Base-by-base conservation (phyloP, 1,140 invertebrate species). In the Drosophila subobscura region DNA sequence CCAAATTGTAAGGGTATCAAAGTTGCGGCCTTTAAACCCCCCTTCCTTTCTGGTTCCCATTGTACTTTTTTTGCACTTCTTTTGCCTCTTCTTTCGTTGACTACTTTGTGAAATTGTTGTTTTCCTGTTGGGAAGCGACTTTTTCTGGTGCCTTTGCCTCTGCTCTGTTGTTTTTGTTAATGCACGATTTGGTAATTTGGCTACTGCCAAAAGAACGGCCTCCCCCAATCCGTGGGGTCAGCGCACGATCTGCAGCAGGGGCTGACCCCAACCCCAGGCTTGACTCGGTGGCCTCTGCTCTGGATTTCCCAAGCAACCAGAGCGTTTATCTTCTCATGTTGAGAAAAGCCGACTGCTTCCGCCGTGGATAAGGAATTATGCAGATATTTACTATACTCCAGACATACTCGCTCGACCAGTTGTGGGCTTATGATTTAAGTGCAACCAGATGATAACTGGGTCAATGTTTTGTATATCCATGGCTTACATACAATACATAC, bases 111-210 rank as follows among this genome's bases (percentile, higher is more conserved):
- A 88, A 88, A 88, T 88, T 78, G 84, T 86, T 50, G 65, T 75
- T 72, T 83, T 86, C 70, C 68, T 86, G 78, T 52, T 66, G 57
- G 25, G 23, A 45, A 61, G 22, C 33, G 33, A 37, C 33, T 4
- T 37, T 37, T 37, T 37, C 10, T 12, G 33, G 10, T 37, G 33
- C 16, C 16, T 20, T 20, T 20, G 16, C 16, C 16, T 20, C 16
- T 20, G 16, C 33, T 37, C 42, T 54, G 41, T 55, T 46, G 50
- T 56, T 68, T 59, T 76, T 37, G 33, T 37, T 81, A 66, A 71
- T 66, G 74, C 74, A 86, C 73, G 77, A 86, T 76, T 85, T 85
- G 73, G 66, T 73, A 79, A 89, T 81, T 89, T 85, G 51, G 68
- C 77, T 85, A 74, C 77, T 81, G 72, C 63, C 70, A 37, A 61